Base-by-base conservation (phyloP, 2,797 vertebrate species). In the Tauraco hartlaubi region DNA sequence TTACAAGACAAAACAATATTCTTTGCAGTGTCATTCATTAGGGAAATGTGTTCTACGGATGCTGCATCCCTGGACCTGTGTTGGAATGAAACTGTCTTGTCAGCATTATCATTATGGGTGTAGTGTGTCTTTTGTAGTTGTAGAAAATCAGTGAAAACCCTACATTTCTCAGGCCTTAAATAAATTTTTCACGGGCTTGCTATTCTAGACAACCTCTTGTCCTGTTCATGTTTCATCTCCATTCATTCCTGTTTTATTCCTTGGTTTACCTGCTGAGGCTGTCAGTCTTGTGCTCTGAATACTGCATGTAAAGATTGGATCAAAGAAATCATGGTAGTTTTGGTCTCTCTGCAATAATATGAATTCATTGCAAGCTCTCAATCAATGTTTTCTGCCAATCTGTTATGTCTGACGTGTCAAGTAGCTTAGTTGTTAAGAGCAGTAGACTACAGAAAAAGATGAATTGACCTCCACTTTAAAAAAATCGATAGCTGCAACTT, bases 271-370 rank as follows among this genome's bases (percentile, higher is more conserved):
- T 49, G 44, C 54, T 28, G 59, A 48, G 31, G 26, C 61, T 35
- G 29, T 41, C n/a, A 5, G 11, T 44, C 18, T 9, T 14, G 15
- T 28, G 13, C 25, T 85, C n/a, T 35, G 35, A 28, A 31, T 2
- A 1, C 12, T 21, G 39, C 19, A 3, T 15, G 3, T 13, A 22
- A 48, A 59, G n/a, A 48, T 15, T 4, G 29, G 12, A 23, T 58
- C 0, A 0, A 68, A 75, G 51, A n/a, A 7, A 3, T 12, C 0
- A 0, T 3, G 13, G 14, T 31, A 28, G 7, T n/a, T n/a, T 67
- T 51, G n/a, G 6, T 62, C 31, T 76, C n/a, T 33, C 2, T 12
- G 14, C 12, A 23, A 7, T 31, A 64, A 81, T 5, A 37, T 0
- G 4, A 58, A 51, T 55, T n/a, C n/a, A 39, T 16, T 64, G 33